Percentiles rank a stretch among this genome's conserved stretches.
These are phyloP conservation scores for Heliconius melpomene DNA, from an alignment of 1,140 invertebrate species.

Conservation along the genomic window DNA sequence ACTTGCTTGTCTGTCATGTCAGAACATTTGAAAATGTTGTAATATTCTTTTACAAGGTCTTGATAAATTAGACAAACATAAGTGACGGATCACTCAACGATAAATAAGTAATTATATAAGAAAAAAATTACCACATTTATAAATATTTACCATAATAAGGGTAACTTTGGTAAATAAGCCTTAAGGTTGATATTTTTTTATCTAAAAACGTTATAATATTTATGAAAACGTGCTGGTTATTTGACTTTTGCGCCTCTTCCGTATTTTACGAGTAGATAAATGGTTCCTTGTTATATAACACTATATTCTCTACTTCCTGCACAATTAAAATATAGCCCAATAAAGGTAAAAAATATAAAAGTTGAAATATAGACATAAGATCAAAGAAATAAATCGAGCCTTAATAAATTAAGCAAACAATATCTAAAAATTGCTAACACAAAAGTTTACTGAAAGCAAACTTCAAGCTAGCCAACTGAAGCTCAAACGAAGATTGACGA, in stretches of 20 bases:
- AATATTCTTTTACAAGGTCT: slow-evolving; percentile 26
- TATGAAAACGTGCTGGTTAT: background rate
- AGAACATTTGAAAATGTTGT: no score
- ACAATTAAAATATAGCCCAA: no score
- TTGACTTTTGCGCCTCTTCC: background rate
- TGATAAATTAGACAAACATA: slow-evolving; percentile 31
- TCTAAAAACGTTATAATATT: no score
- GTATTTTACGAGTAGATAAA: background rate
- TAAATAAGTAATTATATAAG: background rate
- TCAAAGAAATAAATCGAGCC: background rate
- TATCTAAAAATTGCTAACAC: background rate
- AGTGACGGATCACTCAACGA: slow-evolving; percentile 29
- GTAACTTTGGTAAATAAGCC: no score
- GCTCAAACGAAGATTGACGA: slow-evolving; percentile 31
- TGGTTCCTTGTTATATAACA: background rate
- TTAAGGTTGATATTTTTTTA: no score
- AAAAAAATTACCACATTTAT: background rate
- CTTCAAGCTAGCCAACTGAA: background rate
- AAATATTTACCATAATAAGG: background rate
- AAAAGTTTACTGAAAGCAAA: background rate
- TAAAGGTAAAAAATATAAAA: no score
- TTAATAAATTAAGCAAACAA: slow-evolving; percentile 10
- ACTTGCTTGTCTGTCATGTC: no score
- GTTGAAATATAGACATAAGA: no score
- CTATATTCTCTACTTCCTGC: no score